These are phyloP conservation scores for Lasaia peninsularis DNA, from an alignment of 1,140 invertebrate genomes.

Conservation along the genomic window DNA sequence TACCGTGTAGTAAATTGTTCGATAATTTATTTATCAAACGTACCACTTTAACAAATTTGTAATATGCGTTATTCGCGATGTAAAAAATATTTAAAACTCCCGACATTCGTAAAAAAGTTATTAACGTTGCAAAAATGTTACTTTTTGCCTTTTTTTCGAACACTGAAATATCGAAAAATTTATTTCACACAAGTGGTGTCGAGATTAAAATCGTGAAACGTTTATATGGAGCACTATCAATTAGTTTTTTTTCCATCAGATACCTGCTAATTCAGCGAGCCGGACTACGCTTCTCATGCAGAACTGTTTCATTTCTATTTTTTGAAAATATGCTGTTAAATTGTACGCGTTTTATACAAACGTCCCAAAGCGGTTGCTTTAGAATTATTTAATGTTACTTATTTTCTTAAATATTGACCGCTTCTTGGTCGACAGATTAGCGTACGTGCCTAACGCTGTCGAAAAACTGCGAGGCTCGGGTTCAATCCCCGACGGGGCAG, in stretches of 20 bases:
- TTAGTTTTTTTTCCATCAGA: slow-evolving; percentile 7
- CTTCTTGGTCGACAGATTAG: too few relatives aligned
- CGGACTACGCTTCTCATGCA: neutral
- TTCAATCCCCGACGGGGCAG: too few relatives aligned
- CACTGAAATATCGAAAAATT: neutral
- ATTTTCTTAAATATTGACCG: too few relatives aligned
- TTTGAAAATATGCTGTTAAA: slow-evolving; percentile 1
- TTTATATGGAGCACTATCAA: slow-evolving; percentile 3
- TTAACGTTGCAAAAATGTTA: neutral
- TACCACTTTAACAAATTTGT: too few relatives aligned
- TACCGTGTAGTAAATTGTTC: too few relatives aligned
- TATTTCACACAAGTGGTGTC: neutral
- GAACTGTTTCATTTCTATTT: slow-evolving; percentile 7
- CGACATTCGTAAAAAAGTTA: neutral
- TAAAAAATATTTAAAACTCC: neutral
- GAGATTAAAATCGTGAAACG: slow-evolving; percentile 1
- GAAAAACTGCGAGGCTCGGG: too few relatives aligned
- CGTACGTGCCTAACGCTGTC: too few relatives aligned
- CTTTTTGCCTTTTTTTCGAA: neutral
- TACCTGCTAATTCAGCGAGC: slow-evolving; percentile 9
- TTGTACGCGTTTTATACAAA: neutral
- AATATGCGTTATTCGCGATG: neutral
- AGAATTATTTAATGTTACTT: too few relatives aligned
- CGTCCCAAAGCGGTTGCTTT: too few relatives aligned
- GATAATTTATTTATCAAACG: too few relatives aligned